Percentiles rank a stretch among this genome's conserved stretches.
Conservation (phyloP, 2,797 vertebrate species). For the Dipus sagitta region DNA sequence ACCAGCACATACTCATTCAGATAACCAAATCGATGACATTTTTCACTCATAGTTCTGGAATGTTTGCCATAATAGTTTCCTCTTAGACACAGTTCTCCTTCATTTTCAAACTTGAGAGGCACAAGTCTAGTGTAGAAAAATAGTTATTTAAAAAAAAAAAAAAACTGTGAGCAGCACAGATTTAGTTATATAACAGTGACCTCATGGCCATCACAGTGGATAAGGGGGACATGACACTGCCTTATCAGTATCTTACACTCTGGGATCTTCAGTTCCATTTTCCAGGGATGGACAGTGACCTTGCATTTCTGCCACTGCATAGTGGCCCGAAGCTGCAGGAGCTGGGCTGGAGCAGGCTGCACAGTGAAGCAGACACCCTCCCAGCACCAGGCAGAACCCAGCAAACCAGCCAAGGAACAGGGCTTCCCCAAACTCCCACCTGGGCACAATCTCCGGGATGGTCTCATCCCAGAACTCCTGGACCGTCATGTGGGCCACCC, state of each 20-base stretch:
- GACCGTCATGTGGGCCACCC: constrained; percentile 95
- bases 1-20: background rate
- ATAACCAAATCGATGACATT: background rate
- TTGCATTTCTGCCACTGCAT: background rate
- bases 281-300: constrained; percentile 51
- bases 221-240: background rate
- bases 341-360: constrained; percentile 28
- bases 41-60: constrained; percentile 10
- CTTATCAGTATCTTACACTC: constrained; percentile 29
- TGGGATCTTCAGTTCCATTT: constrained; percentile 39
- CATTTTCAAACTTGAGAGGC: background rate
- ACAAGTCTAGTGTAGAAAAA: background rate
- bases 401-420: constrained; percentile 96
- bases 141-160: background rate
- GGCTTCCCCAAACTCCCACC: constrained; percentile 98
- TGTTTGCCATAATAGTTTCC: background rate
- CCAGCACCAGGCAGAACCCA: constrained; percentile 90
- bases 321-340: background rate
- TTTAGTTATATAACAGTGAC: background rate
- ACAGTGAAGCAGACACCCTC: constrained; percentile 82
- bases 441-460: constrained; percentile 95
- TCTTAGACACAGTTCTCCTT: background rate
- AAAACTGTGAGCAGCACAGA: background rate
- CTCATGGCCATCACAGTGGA: background rate
- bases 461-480: constrained; percentile 96